These are phyloP conservation scores for Drosophila kanapiae DNA, from an alignment of 1,140 invertebrate species.

Conservation along the genomic window DNA sequence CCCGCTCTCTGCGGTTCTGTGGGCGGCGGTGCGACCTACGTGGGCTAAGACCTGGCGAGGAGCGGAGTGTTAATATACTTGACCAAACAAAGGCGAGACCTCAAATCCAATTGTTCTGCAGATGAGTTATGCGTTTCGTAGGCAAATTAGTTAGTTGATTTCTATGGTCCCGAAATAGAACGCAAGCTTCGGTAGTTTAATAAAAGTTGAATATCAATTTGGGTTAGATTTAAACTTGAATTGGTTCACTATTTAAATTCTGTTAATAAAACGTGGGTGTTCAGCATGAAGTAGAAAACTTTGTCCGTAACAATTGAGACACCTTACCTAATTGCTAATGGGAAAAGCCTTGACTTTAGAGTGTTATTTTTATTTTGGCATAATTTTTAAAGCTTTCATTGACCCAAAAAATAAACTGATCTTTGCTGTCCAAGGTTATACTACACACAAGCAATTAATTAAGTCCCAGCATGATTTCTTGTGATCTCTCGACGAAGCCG, in stretches of 20 bases:
- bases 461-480: constrained; percentile 16
- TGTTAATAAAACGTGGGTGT: not conserved
- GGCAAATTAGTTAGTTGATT: constrained; percentile 28
- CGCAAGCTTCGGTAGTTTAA: not conserved
- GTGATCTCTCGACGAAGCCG: constrained; percentile 3
- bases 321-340: not conserved
- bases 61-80: constrained; percentile 36
- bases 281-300: not conserved
- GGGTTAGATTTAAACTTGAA: not conserved
- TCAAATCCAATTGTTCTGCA: constrained; percentile 18
- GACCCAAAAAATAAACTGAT: constrained; percentile 29
- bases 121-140: constrained; percentile 29
- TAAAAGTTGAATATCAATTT: not conserved
- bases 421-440: constrained; percentile 14
- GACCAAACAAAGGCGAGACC: constrained; percentile 17
- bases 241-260: not conserved
- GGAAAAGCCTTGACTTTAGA: too few species aligned
- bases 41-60: constrained; percentile 31
- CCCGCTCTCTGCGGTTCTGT: constrained; percentile 26
- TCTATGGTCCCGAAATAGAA: constrained; percentile 7
- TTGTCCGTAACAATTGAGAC: not conserved
- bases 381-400: constrained; percentile 18
- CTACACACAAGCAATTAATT: constrained; percentile 23
- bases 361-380: not conserved
- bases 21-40: constrained; percentile 36